phyloP scores from a whole-genome alignment of 2,797 vertebrate species.

The Pseudochaenichthys georgianus region DNA sequence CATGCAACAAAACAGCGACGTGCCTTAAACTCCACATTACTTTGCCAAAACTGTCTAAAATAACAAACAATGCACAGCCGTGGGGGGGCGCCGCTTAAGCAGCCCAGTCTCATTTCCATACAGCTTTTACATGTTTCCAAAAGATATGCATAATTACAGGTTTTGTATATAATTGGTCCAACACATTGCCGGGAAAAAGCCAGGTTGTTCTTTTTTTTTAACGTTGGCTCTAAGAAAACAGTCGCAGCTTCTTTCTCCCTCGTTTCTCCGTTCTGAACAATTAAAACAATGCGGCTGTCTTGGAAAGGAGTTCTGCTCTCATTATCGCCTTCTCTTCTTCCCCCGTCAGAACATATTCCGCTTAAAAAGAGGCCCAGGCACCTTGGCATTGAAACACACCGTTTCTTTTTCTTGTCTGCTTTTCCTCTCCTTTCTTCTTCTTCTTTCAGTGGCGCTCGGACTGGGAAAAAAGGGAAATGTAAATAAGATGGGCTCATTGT shows the following conservation, averaged over 20 bases:
- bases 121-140: conserved; percentile 84
- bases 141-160: conserved; percentile 87
- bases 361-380: conserved; percentile 76
- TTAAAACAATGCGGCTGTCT: conserved; percentile 83
- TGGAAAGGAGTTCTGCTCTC: conserved; percentile 80
- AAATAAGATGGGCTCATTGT: conserved; percentile 72
- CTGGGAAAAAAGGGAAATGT: conserved; percentile 66
- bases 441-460: conserved; percentile 25
- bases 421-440: background rate
- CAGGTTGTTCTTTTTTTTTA: conserved; percentile 80
- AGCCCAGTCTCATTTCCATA: conserved; percentile 84
- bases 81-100: conserved; percentile 71
- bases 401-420: conserved; percentile 44
- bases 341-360: conserved; percentile 73
- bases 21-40: conserved; percentile 74
- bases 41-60: conserved; percentile 74
- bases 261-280: conserved; percentile 75
- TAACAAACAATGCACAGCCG: conserved; percentile 78
- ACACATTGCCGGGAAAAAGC: conserved; percentile 79
- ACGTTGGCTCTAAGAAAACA: conserved; percentile 74
- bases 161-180: conserved; percentile 85
- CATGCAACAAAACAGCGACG: conserved; percentile 43
- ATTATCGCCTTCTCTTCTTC: conserved; percentile 75
- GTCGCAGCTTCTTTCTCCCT: conserved; percentile 52
- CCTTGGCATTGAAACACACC: conserved; percentile 77